Evolutionary conservation across 2,113 vertebrate species (phyloP), one percentile per base, ranked within the genome.

Genomic region (Desmodus rotundus): DNA sequence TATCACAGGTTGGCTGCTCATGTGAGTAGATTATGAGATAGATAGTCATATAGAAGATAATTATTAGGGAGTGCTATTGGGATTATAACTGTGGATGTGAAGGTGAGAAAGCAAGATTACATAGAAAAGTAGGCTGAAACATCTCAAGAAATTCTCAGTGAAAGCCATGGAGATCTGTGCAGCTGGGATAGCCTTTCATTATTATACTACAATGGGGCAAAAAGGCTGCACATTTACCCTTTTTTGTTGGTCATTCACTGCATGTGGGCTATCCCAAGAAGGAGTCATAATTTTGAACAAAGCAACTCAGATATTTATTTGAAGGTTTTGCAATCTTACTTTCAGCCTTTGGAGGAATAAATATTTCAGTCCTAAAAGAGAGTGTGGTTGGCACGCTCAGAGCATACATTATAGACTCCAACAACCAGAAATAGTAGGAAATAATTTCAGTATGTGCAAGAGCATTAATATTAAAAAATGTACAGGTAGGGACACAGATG

Each of bases 211-310:
- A 8, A 94, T 67, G 22, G 10, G 3, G 7, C 6, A 43, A 47
- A 4, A 19, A 78, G 26, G n/a, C 4, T 22, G 24, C 17, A 13
- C 1, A 38, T 50, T 16, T 47, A 9, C 2, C 61, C 8, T 43
- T 50, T 4, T 56, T 73, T 36, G 24, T 19, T 88, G 26, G 15
- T 33, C 9, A 61, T 9, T 72, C 13, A 26, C 14, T 61, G n/a
- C 4, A 52, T 80, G 6, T 81, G n/a, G 14, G 8, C 33, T 61
- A 50, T 19, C 9, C 20, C 14, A 41, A 24, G 14, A 81, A 33
- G 24, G 17, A 2, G 17, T 31, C 8, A 16, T 70, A 2, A 56
- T 36, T 4, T 45, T 41, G 2, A 9, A 0, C 10, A 33, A 26
- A 17, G 4, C 26, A 73, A 20, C 14, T 38, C 84, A 61, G n/a